These are phyloP conservation scores for Empidonax traillii DNA, from an alignment of 2,113 vertebrate genomes.

Conservation along the genomic window DNA sequence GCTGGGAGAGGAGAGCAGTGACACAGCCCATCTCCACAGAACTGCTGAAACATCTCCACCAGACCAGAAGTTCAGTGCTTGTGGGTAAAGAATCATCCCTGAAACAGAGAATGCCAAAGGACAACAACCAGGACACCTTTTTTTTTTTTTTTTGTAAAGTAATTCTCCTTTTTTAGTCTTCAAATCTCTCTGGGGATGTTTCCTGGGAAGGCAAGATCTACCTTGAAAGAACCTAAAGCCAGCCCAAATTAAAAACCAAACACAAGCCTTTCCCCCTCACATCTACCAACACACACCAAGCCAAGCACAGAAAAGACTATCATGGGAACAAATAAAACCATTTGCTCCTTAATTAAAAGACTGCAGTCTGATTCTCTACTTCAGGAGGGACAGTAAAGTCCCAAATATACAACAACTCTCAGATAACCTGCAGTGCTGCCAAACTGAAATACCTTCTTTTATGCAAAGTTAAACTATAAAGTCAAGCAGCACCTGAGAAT, in stretches of 20 bases:
- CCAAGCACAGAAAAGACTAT: not conserved
- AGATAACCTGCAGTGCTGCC: not conserved
- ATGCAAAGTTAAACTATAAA: not conserved
- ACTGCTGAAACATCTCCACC: not conserved
- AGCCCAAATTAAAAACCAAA: not conserved
- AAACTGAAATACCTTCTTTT: not conserved
- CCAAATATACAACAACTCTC: not conserved
- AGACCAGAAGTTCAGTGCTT: not conserved
- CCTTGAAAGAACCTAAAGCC: not conserved
- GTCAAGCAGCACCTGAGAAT: not conserved
- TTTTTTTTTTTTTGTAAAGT: not conserved
- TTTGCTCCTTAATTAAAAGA: not conserved
- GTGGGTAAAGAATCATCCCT: accelerated
- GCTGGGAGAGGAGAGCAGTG: not conserved
- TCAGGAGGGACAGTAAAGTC: not conserved
- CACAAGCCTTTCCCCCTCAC: too few relatives aligned
- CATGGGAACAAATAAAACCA: not conserved
- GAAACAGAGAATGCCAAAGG: not conserved
- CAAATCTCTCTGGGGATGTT: not conserved
- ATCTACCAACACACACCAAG: not conserved
- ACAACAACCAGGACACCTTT: accelerated
- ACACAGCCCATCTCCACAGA: not conserved
- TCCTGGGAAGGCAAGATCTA: not conserved
- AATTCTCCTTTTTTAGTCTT: not conserved
- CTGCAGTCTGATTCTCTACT: not conserved